Evolutionary conservation across 2,888 invertebrate species (phyloP).

Genomic region (Bembecia ichneumoniformis): DNA sequence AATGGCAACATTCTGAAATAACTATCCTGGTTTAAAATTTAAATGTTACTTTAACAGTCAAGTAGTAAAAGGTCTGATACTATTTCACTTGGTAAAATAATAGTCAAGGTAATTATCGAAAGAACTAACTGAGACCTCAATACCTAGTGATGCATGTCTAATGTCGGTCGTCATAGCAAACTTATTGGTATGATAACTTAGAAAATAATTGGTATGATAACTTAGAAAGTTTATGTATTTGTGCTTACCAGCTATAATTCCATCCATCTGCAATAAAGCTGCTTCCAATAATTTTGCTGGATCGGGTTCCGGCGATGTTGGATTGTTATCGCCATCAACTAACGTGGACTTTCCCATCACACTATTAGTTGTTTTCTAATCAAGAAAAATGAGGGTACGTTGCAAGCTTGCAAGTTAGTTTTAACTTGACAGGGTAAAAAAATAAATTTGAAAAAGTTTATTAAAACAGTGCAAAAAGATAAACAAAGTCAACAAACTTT

Average conservation of each 20-base stretch:
- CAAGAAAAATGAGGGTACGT: neutral
- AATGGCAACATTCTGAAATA: too few species aligned
- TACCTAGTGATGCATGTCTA: conserved; percentile 31
- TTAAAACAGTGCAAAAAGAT: too few species aligned
- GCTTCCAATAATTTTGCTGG: conserved; percentile 89
- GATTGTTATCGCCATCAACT: conserved; percentile 66
- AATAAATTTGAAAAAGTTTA: too few species aligned
- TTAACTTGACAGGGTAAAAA: too few species aligned
- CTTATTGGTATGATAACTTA: neutral
- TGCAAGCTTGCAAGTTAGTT: too few species aligned
- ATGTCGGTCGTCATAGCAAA: neutral
- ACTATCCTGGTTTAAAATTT: too few species aligned
- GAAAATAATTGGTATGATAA: neutral
- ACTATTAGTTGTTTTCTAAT: conserved; percentile 8
- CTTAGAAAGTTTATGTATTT: conserved; percentile 1
- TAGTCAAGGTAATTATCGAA: neutral
- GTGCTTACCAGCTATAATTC: conserved; percentile 83
- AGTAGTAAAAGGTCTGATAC: too few species aligned
- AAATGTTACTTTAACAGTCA: too few species aligned
- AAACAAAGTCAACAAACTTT: too few species aligned
- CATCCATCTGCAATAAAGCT: conserved; percentile 90
- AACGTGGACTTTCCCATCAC: conserved; percentile 63
- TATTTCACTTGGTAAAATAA: too few species aligned
- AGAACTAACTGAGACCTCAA: conserved; percentile 26
- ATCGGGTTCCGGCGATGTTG: conserved; percentile 67